Percentiles rank a stretch among this genome's conserved stretches.
Conservation (phyloP, 2,113 vertebrate species). For the Corythaixoides concolor region DNA sequence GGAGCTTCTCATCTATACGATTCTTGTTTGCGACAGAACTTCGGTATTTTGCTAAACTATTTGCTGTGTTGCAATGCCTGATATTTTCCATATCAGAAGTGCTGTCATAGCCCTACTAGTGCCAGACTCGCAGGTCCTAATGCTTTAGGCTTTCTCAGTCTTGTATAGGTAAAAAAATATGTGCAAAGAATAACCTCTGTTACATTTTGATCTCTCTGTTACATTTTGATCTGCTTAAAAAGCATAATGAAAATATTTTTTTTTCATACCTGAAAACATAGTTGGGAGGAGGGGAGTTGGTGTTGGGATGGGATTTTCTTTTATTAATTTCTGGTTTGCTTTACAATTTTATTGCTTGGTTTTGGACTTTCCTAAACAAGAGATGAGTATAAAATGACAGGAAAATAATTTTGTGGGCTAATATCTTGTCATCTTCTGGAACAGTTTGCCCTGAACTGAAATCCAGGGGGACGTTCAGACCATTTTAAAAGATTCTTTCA, state of each 20-base stretch:
- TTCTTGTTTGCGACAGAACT: too few relatives aligned
- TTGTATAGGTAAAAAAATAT: neutral
- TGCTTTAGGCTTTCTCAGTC: neutral
- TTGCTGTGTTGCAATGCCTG: too few relatives aligned
- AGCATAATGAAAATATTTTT: neutral
- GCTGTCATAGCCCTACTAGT: neutral
- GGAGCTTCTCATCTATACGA: too few relatives aligned
- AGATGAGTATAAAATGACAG: neutral
- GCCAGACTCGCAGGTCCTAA: neutral
- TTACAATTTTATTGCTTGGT: neutral
- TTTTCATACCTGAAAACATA: neutral
- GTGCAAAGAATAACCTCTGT: neutral
- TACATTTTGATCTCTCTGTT: neutral
- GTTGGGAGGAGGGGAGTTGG: neutral
- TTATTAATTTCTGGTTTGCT: neutral
- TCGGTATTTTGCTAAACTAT: too few relatives aligned
- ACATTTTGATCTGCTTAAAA: neutral
- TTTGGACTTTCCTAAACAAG: neutral
- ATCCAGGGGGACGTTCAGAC: neutral
- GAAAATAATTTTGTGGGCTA: neutral
- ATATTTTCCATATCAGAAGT: too few relatives aligned
- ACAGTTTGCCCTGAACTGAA: neutral
- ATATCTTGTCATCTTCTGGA: neutral
- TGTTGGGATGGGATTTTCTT: neutral
- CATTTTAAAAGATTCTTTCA: neutral